Evolutionary conservation across 2,797 vertebrate species (phyloP).

Genomic region (Sebastes steindachneri): DNA sequence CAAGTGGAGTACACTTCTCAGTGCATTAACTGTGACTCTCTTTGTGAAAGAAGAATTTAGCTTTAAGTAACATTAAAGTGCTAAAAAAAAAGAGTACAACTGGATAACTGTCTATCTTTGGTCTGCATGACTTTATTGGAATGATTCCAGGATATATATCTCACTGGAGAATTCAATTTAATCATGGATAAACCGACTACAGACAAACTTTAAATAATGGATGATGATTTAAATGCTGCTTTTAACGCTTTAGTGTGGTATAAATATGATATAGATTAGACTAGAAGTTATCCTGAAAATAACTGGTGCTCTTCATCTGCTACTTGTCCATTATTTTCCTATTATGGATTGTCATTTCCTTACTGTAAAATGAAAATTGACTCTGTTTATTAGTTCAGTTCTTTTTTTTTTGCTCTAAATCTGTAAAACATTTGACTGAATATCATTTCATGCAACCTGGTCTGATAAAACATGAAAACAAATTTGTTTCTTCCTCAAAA

Average conservation of each 20-base stretch:
- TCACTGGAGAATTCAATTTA: background rate
- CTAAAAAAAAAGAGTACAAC: background rate
- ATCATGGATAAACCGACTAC: background rate
- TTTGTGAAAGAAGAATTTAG: background rate
- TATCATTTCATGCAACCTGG: background rate
- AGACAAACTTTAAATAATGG: constrained; percentile 20
- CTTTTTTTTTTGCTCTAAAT: no score
- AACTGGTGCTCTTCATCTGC: background rate
- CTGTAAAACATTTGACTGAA: background rate
- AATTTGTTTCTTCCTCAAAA: background rate
- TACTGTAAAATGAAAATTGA: background rate
- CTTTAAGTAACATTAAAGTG: background rate
- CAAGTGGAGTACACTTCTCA: background rate
- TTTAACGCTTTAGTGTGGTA: background rate
- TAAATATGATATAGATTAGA: background rate
- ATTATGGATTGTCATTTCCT: background rate
- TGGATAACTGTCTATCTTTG: background rate
- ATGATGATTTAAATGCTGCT: background rate
- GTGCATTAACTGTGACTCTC: background rate
- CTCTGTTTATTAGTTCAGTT: background rate
- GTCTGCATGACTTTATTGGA: background rate
- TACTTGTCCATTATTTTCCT: background rate
- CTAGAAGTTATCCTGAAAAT: background rate
- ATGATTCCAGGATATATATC: background rate
- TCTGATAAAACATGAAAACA: background rate